A percentile compares a stretch with the other conserved stretches of the same genome.
phyloP scores from a whole-genome alignment of 2,113 vertebrate genomes.

The Chaetura pelagica region DNA sequence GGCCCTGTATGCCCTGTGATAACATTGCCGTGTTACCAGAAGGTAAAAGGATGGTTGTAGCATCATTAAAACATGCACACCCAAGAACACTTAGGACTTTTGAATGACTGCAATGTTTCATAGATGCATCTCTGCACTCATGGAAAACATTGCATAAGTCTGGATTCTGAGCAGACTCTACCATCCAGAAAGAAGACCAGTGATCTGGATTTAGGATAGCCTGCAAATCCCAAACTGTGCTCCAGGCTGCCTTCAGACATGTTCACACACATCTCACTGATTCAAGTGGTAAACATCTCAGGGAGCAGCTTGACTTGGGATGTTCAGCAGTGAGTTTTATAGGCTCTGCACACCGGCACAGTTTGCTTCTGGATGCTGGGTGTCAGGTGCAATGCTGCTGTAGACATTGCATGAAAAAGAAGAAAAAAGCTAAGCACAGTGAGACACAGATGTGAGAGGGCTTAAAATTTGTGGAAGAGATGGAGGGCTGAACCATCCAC shows the following conservation, averaged over 20 bases:
- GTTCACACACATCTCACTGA: background rate
- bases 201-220: background rate
- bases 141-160: background rate
- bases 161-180: background rate
- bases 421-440: background rate
- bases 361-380: background rate
- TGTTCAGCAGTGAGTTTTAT: background rate
- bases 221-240: background rate
- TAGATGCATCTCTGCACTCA: background rate
- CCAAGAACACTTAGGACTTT: background rate
- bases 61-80: background rate
- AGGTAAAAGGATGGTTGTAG: background rate
- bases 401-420: background rate
- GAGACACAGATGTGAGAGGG: background rate
- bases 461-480: background rate
- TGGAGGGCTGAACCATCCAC: background rate
- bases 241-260: background rate
- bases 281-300: background rate
- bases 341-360: background rate
- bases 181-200: background rate
- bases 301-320: background rate
- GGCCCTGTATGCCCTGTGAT: background rate
- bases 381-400: background rate
- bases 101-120: slow-evolving; percentile 3
- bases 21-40: background rate